These are phyloP conservation scores for Paramormyrops kingsleyae DNA, from an alignment of 2,113 vertebrate genomes.

Conservation along the genomic window DNA sequence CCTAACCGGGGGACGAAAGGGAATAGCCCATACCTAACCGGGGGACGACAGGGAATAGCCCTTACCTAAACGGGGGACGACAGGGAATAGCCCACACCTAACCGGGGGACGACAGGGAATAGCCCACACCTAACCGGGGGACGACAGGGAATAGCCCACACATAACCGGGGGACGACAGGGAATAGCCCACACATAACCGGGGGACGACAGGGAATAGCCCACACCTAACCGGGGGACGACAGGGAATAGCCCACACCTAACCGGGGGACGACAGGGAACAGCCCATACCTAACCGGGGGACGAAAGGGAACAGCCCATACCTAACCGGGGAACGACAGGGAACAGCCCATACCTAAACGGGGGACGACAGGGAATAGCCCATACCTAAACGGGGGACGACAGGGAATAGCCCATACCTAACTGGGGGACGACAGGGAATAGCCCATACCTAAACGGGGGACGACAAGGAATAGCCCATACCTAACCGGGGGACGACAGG, in stretches of 20 bases:
- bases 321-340: no score
- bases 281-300: background rate
- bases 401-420: background rate
- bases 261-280: background rate
- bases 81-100: no score
- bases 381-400: background rate
- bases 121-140: no score
- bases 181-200: no score
- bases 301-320: background rate
- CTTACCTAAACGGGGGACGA: no score
- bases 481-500: background rate
- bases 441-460: background rate
- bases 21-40: background rate
- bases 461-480: background rate
- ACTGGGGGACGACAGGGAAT: no score
- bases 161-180: no score
- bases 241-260: background rate
- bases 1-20: no score
- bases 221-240: background rate
- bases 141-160: no score
- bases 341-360: background rate
- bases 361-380: background rate
- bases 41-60: no score
- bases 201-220: no score
- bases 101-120: no score